These are phyloP conservation scores for Mesoclemmys tuberculata DNA, from an alignment of 2,113 vertebrate species.

Conservation along the genomic window DNA sequence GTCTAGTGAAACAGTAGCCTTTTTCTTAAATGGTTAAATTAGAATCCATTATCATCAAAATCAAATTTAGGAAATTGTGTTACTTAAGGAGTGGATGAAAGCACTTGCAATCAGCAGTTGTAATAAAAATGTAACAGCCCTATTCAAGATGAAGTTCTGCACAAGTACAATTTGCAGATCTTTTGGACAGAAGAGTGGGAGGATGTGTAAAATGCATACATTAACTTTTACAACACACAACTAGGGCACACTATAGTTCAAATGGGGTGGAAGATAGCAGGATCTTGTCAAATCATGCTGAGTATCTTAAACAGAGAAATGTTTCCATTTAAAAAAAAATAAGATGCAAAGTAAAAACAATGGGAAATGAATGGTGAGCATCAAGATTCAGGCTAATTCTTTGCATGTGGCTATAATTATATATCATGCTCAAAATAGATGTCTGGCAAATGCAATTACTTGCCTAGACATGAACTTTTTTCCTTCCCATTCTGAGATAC, in stretches of 20 bases:
- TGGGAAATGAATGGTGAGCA: neutral
- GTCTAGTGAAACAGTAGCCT: conserved; percentile 15
- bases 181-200: neutral
- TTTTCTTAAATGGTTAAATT: conserved; percentile 39
- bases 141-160: neutral
- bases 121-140: conserved; percentile 12
- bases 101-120: neutral
- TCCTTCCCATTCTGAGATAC: neutral
- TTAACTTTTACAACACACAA: neutral
- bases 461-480: neutral
- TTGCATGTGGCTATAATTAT: neutral
- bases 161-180: conserved; percentile 10
- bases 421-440: fast-evolving
- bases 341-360: neutral
- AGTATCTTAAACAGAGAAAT: neutral
- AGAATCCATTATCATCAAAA: conserved; percentile 2
- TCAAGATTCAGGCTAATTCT: neutral
- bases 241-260: neutral
- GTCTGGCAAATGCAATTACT: neutral
- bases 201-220: neutral
- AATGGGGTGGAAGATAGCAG: neutral
- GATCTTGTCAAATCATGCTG: neutral
- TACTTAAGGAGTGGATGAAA: conserved; percentile 17
- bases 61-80: neutral
- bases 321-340: neutral